Evolutionary conservation across 2,888 invertebrate species (phyloP).

Genomic region (Mesoligia furuncula): DNA sequence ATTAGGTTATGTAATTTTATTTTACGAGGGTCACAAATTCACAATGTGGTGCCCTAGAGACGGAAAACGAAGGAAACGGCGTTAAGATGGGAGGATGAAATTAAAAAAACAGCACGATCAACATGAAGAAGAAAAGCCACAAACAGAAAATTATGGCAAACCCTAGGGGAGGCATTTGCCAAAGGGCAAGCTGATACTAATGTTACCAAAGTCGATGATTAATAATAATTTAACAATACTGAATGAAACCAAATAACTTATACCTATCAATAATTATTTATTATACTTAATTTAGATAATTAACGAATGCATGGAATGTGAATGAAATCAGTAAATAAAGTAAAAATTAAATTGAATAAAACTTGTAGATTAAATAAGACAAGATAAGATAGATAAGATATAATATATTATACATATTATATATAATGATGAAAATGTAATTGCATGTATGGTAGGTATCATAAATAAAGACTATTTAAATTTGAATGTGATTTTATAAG

Average conservation of each 20-base stretch:
- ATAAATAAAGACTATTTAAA: not conserved
- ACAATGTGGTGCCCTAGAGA: not conserved
- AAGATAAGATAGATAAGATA: too few species aligned
- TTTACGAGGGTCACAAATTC: not conserved
- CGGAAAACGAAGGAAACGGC: not conserved
- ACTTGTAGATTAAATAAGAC: too few species aligned
- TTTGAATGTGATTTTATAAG: not conserved
- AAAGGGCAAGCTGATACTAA: too few species aligned
- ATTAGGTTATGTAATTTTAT: not conserved
- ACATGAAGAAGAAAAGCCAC: not conserved
- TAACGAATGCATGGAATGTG: not conserved
- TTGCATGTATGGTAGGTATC: not conserved
- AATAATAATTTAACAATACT: not conserved
- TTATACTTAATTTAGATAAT: too few species aligned
- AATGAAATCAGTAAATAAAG: not conserved
- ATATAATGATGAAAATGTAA: not conserved
- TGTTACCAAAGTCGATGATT: too few species aligned
- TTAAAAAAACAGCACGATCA: not conserved
- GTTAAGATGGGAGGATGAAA: not conserved
- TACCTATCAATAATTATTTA: not conserved
- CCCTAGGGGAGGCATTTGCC: not conserved
- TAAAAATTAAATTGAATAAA: not conserved
- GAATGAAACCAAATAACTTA: not conserved
- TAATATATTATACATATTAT: too few species aligned
- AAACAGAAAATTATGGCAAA: not conserved